These are phyloP conservation scores for Chrysotoxum bicinctum DNA, from an alignment of 2,888 invertebrate genomes.

Conservation along the genomic window DNA sequence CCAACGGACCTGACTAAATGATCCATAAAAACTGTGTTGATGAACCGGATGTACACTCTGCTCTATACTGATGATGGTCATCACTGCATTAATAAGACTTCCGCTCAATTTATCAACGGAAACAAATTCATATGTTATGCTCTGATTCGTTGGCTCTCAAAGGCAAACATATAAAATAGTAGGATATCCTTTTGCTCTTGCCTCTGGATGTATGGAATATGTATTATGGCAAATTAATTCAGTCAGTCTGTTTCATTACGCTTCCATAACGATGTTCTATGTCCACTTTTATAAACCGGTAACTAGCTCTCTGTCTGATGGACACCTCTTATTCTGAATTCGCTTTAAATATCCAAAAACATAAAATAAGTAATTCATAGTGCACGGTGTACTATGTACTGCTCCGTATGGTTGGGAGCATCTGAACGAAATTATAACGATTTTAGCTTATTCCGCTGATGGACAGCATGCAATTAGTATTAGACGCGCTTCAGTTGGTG, in stretches of 20 bases:
- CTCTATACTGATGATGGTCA: constrained; percentile 5
- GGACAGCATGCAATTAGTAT: constrained; percentile 64
- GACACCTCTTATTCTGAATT: neutral
- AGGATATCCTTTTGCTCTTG: constrained; percentile 50
- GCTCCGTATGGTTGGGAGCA: neutral
- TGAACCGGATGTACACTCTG: constrained; percentile 29
- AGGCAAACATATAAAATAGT: neutral
- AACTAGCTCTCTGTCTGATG: neutral
- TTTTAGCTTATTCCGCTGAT: constrained; percentile 52
- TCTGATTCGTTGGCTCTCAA: constrained; percentile 29
- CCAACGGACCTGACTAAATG: constrained; percentile 11
- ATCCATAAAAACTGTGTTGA: constrained; percentile 37
- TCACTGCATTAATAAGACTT: constrained; percentile 53
- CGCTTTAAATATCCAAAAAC: constrained; percentile 13
- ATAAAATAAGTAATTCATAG: constrained; percentile 41
- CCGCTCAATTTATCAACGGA: constrained; percentile 61
- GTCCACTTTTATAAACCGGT: neutral
- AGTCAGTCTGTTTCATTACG: constrained; percentile 27
- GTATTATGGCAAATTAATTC: constrained; percentile 44
- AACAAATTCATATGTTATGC: constrained; percentile 44
- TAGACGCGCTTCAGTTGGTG: constrained; percentile 44
- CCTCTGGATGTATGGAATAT: neutral
- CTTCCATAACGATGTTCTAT: constrained; percentile 18
- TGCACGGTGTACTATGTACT: neutral
- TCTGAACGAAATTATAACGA: constrained; percentile 49